Base-by-base conservation (phyloP, 2,888 invertebrate species). In the Heterodera filipjevi region DNA sequence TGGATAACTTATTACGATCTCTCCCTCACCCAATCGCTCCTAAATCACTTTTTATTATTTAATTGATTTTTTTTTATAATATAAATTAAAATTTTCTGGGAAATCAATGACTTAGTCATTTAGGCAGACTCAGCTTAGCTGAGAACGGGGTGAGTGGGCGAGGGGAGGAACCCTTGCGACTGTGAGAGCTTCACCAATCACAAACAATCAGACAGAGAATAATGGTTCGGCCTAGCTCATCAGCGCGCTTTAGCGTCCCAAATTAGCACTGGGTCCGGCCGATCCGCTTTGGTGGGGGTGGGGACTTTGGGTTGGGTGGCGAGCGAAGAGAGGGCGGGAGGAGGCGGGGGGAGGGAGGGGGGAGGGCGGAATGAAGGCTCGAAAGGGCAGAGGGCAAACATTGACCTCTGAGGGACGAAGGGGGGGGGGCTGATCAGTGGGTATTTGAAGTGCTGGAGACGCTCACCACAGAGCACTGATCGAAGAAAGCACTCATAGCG, bases 381-480 rank as follows among this genome's bases (percentile, higher is more conserved):
- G 59, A 59, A 27, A 59, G 59, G 59, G 59, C 59, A 59, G 59
- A 59, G 59, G 59, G 59, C 27, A 59, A 59, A 59, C 59, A 59
- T 8, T 59, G 59, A 59, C 59, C 59, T 27, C 59, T 6, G 59
- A 59, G n/a, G 59, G n/a, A n/a, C n/a, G n/a, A 27, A n/a, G 59
- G 59, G 53, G 19, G 53, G 53, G 53, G 53, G 59, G 59, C 59
- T 27, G n/a, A 59, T 59, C 59, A 59, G 59, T 27, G 59, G 59
- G 59, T 59, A 59, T 59, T 59, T 59, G 59, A 59, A 59, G 59
- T 59, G 59, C 59, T 59, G 59, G 59, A 59, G 59, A 59, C 59
- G 59, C 59, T 59, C 59, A 27, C 19, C 59, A 59, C 59, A 59
- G 59, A 5, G 59, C 59, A 59, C 59, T 59, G 59, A 59, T 59